Evolutionary conservation across 2,888 invertebrate genomes (phyloP).

Genomic region (Clunio marinus): DNA sequence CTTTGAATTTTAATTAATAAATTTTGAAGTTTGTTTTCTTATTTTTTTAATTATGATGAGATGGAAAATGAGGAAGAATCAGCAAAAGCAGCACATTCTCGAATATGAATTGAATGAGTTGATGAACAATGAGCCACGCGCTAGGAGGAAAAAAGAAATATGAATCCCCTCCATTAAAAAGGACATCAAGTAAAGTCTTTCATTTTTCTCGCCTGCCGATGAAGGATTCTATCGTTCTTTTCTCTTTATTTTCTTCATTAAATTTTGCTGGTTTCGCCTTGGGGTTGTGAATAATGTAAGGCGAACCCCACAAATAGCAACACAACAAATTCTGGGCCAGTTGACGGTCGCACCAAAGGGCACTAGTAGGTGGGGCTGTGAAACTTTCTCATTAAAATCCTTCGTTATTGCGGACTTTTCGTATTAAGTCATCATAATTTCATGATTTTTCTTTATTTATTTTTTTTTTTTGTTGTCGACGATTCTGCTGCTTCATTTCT

Average conservation of each 20-base stretch:
- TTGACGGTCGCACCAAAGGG: not conserved
- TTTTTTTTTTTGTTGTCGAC: not conserved
- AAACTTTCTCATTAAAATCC: slow-evolving; percentile 7
- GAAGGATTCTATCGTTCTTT: slow-evolving; percentile 6
- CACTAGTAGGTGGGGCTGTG: not conserved
- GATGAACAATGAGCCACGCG: not conserved
- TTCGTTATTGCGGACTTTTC: slow-evolving; percentile 17
- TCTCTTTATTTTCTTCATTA: not conserved
- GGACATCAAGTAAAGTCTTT: slow-evolving; percentile 3
- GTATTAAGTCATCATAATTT: slow-evolving; percentile 30
- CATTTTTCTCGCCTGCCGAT: slow-evolving; percentile 13
- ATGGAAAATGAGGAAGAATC: not conserved
- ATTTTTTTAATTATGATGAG: not conserved
- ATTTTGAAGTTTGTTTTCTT: not conserved
- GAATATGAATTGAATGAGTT: not conserved
- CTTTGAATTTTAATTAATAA: slow-evolving; percentile 13
- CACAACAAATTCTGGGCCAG: slow-evolving; percentile 1
- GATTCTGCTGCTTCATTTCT: not conserved
- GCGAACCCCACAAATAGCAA: not conserved
- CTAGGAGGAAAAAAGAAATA: not conserved
- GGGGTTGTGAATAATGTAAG: not conserved
- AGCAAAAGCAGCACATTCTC: no score
- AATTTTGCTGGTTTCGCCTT: not conserved
- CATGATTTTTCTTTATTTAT: no score
- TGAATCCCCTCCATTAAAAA: slow-evolving; percentile 7